Conservation (phyloP, 2,888 invertebrate species). For the Ephialtes manifestator region DNA sequence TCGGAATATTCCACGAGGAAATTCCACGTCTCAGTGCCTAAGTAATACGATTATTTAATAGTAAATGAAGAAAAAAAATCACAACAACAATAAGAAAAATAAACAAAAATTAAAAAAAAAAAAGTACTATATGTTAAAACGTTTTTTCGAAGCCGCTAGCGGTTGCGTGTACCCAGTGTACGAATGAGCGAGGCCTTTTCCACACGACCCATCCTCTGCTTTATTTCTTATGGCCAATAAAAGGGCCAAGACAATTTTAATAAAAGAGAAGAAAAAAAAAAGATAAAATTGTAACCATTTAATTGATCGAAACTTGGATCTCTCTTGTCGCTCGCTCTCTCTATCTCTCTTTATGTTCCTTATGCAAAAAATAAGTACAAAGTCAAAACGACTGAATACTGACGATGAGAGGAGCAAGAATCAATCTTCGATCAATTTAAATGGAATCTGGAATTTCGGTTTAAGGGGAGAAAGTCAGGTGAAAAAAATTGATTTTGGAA, state of each 20-base stretch:
- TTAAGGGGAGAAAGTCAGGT: too few relatives aligned
- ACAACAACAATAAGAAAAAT: slow-evolving; percentile 28
- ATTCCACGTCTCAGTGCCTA: slow-evolving; percentile 84
- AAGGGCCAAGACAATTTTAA: slow-evolving; percentile 2
- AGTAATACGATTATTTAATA: slow-evolving; percentile 74
- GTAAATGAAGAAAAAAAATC: slow-evolving; percentile 39
- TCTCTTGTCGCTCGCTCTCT: slow-evolving; percentile 11
- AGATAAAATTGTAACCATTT: slow-evolving; percentile 7
- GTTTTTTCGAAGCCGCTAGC: slow-evolving; percentile 32
- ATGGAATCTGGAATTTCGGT: not conserved
- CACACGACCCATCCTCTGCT: not conserved
- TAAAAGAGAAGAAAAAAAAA: too few relatives aligned
- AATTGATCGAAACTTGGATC: slow-evolving; percentile 8
- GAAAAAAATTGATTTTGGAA: too few relatives aligned
- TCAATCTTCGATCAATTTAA: not conserved
- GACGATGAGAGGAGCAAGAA: slow-evolving; percentile 6
- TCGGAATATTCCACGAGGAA: slow-evolving; percentile 69
- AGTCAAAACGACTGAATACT: slow-evolving; percentile 17
- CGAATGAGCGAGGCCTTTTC: slow-evolving; percentile 46
- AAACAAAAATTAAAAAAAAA: slow-evolving; percentile 6
- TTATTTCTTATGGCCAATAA: slow-evolving; percentile 7
- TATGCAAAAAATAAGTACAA: slow-evolving; percentile 2
- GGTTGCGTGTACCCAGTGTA: slow-evolving; percentile 23
- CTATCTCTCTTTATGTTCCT: slow-evolving; percentile 17
- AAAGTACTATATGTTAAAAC: slow-evolving; percentile 14